Percentiles rank a stretch among this genome's conserved stretches.
Evolutionary conservation across 2,888 invertebrate genomes (phyloP).

Genomic region (Lasioglossum figueresi): DNA sequence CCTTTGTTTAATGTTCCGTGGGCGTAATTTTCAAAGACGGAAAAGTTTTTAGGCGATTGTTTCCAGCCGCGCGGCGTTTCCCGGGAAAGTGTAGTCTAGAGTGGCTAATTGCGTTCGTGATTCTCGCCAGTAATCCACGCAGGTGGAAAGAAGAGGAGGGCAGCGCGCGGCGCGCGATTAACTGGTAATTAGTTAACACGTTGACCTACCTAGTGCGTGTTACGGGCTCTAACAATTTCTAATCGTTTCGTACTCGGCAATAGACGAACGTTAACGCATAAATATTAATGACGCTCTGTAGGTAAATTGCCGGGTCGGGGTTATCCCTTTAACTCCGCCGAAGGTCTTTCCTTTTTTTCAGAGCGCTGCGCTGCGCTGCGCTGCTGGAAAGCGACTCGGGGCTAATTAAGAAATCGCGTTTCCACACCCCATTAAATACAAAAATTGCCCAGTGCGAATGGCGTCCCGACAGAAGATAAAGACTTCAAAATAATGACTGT

Average conservation of each 20-base stretch:
- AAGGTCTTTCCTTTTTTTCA: not conserved
- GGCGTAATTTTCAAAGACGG: not conserved
- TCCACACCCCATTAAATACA: constrained; percentile 52
- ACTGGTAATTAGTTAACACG: constrained; percentile 45
- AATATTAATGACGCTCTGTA: constrained; percentile 40
- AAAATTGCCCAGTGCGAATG: constrained; percentile 44
- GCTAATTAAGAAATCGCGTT: constrained; percentile 59
- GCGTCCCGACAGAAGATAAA: not conserved
- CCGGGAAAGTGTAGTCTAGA: not conserved
- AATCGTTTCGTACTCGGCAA: constrained; percentile 42
- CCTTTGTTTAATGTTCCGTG: constrained; percentile 30
- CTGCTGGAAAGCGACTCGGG: constrained; percentile 28
- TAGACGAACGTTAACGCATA: constrained; percentile 28
- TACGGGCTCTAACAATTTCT: constrained; percentile 38
- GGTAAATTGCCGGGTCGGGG: constrained; percentile 38
- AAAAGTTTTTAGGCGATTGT: constrained; percentile 23
- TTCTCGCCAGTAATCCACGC: constrained; percentile 6
- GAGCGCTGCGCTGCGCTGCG: not conserved
- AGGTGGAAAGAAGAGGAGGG: constrained; percentile 12
- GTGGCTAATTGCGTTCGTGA: constrained; percentile 43
- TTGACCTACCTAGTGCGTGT: constrained; percentile 16
- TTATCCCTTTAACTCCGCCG: constrained; percentile 35
- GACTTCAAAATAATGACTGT: not conserved
- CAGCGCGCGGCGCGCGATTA: constrained; percentile 10
- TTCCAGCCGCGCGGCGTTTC: not conserved